A percentile compares a stretch with the other conserved stretches of the same genome.
Evolutionary conservation across 1,140 invertebrate genomes (phyloP).

Genomic region (Pseudomyrmex flavicornis): DNA sequence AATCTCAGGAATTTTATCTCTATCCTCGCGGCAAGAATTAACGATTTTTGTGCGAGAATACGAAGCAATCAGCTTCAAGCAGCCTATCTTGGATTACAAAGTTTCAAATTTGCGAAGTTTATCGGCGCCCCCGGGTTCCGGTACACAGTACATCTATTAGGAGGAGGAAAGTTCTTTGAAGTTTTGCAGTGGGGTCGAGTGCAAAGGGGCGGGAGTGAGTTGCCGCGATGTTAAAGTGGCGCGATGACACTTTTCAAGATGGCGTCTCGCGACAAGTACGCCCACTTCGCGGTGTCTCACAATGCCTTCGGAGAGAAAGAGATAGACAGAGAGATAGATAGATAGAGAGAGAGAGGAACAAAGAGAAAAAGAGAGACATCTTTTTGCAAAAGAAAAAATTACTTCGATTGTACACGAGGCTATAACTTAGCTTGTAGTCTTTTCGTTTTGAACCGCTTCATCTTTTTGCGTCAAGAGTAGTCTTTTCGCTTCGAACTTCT

Average conservation of each 20-base stretch:
- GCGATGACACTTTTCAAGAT: slow-evolving; percentile 34
- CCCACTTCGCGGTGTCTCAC: slow-evolving; percentile 16
- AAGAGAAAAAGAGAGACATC: background rate
- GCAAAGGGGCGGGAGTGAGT: background rate
- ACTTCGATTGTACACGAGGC: slow-evolving; percentile 1
- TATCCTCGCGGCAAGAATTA: background rate
- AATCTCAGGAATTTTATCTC: slow-evolving; percentile 12
- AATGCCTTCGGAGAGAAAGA: slow-evolving; percentile 11
- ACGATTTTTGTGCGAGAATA: background rate
- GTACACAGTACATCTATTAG: slow-evolving; percentile 40
- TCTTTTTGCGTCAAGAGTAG: slow-evolving; percentile 14
- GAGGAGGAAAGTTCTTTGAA: slow-evolving; percentile 33
- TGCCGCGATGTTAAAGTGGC: slow-evolving; percentile 14
- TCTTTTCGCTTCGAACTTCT: background rate
- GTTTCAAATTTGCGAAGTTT: slow-evolving; percentile 54
- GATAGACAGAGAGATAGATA: no score
- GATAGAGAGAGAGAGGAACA: no score
- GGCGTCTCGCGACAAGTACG: slow-evolving; percentile 1
- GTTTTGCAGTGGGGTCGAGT: slow-evolving; percentile 6
- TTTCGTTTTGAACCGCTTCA: background rate
- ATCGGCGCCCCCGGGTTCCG: slow-evolving; percentile 25
- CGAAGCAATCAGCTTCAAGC: slow-evolving; percentile 31
- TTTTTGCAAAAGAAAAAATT: slow-evolving; percentile 34
- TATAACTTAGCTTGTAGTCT: slow-evolving; percentile 2
- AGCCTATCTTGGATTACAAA: slow-evolving; percentile 35